Conservation (phyloP, 1,140 invertebrate genomes). For the Periplaneta americana region DNA sequence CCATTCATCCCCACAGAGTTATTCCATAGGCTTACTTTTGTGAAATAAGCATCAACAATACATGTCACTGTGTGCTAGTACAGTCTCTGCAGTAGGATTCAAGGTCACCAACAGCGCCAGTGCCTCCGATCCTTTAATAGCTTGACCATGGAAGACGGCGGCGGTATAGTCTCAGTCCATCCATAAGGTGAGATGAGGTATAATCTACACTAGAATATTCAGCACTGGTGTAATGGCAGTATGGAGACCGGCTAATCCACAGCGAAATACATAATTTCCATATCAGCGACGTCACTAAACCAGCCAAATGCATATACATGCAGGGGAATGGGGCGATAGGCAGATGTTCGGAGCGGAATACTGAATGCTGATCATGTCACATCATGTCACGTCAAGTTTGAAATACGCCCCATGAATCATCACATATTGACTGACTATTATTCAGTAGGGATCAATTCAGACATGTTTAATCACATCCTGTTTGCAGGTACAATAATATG, state of each 20-base stretch:
- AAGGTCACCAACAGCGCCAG: too few relatives aligned
- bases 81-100: too few relatives aligned
- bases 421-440: background rate
- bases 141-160: too few relatives aligned
- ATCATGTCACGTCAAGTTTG: background rate
- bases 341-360: background rate
- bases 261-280: background rate
- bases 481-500: background rate
- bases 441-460: background rate
- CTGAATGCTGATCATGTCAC: background rate
- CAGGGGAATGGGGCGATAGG: background rate
- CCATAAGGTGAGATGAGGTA: background rate
- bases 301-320: background rate
- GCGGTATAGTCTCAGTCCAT: background rate
- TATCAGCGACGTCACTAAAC: background rate
- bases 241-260: background rate
- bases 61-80: too few relatives aligned
- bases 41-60: too few relatives aligned
- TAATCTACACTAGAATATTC: background rate
- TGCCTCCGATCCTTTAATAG: too few relatives aligned
- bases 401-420: background rate
- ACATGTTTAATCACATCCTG: background rate
- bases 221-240: background rate
- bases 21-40: too few relatives aligned
- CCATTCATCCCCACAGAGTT: too few relatives aligned